Conservation (phyloP, 2,113 vertebrate species). For the Trogon surrucura region DNA sequence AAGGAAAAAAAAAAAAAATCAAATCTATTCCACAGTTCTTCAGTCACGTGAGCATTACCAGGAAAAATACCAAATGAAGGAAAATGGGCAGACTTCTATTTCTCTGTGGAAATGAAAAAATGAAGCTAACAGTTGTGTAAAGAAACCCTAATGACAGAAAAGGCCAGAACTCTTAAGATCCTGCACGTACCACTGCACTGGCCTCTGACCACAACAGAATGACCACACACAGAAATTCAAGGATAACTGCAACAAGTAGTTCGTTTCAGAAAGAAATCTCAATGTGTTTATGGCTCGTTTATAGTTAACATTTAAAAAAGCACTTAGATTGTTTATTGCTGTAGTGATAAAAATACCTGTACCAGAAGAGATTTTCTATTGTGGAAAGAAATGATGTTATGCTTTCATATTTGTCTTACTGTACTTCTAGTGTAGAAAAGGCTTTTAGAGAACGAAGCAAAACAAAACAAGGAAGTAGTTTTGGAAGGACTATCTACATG, state of each 20-base stretch:
- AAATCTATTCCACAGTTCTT: not conserved
- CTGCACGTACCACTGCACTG: not conserved
- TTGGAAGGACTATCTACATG: not conserved
- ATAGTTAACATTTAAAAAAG: not conserved
- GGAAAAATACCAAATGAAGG: not conserved
- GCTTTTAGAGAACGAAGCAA: not conserved
- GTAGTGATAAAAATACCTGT: not conserved
- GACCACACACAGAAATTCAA: not conserved
- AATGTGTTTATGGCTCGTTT: not conserved
- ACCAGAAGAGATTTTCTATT: not conserved
- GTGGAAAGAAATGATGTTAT: not conserved
- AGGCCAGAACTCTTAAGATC: not conserved
- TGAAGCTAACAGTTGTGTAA: not conserved
- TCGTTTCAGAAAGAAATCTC: not conserved
- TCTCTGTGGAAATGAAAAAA: not conserved
- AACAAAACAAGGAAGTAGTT: not conserved
- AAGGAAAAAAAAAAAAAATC: not conserved
- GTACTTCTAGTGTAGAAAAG: not conserved
- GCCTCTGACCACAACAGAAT: not conserved
- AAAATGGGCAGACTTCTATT: not conserved
- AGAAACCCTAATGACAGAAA: not conserved
- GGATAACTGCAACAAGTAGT: not conserved
- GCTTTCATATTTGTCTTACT: not conserved
- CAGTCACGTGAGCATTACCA: not conserved
- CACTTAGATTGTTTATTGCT: not conserved